phyloP scores from a whole-genome alignment of 2,113 vertebrate species.

The Cervus canadensis region DNA sequence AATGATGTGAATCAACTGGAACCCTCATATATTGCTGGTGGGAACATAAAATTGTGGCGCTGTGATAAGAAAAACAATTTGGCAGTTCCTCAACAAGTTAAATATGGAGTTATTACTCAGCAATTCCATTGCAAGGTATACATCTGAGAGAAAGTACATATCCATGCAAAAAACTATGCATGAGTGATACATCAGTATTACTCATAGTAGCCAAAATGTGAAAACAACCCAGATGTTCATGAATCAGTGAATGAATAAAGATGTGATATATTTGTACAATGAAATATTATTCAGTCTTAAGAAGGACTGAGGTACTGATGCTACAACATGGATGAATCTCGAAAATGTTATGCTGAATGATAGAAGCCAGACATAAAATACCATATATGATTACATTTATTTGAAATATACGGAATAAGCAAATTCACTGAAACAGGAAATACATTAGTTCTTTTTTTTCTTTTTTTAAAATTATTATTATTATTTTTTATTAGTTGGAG shows the following conservation, averaged over 20 bases:
- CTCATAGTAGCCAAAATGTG: neutral
- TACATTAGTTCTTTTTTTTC: neutral
- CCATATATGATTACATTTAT: neutral
- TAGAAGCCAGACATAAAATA: neutral
- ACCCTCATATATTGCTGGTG: neutral
- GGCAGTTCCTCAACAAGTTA: neutral
- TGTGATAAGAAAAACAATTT: neutral
- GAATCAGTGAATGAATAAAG: neutral
- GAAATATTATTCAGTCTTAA: neutral
- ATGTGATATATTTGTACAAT: neutral
- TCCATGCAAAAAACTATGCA: neutral
- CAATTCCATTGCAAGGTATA: neutral
- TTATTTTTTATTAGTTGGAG: too few relatives aligned
- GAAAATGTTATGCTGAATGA: neutral
- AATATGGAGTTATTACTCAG: neutral
- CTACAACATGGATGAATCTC: neutral
- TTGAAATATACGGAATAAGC: neutral
- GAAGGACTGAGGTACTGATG: neutral
- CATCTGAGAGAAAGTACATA: neutral
- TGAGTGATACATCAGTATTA: neutral
- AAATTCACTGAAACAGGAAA: neutral
- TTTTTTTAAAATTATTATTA: too few relatives aligned
- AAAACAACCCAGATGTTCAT: neutral
- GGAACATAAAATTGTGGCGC: neutral
- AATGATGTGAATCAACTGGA: neutral